Base-by-base conservation (phyloP, 2,888 invertebrate species). In the Tetropium fuscum region DNA sequence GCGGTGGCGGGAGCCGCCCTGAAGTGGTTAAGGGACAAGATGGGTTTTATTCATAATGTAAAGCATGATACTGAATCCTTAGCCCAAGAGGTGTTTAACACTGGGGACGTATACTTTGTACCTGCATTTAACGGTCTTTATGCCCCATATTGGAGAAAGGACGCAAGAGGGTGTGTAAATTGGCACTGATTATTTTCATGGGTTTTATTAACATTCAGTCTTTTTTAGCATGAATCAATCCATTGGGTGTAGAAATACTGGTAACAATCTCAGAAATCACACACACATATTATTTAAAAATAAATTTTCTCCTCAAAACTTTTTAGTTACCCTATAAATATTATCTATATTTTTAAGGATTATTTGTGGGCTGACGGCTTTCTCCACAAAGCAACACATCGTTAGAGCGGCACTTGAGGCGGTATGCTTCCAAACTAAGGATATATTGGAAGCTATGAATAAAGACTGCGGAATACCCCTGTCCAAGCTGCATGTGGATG, bases 81-180 rank as follows among this genome's bases (percentile, higher is more conserved):
- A 34, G 83, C 82, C 1, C 75, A 79, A 66, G 81, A 80, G 64
- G 98, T 98, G 22, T 89, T 91, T 72, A 91, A 92, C 38, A 95
- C 96, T 0, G 94, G 94, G 0, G 98, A 97, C 73, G 97, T 98
- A 8, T 98, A 97, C 81, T 98, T 99, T 81, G 98, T 99, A 18
- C 98, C 98, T 0, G 98, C 98, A 0, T 98, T 99, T 80, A 94
- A 93, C 40, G 99, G 98, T 0, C 83, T 99, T 0, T 98, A 95
- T 81, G 98, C 98, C 53, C 99, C 99, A 0, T 96, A 98, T 78
- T 99, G 98, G 98, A 88, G 97, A 76, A 92, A 95, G 75, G 96
- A 97, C 80, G 99, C 99, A 0, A 86, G 97, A 79, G 97, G 96
- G 92, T 88, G 75, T 79, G 82, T 88, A 75, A 73, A 82, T 77